These are phyloP conservation scores for Leptopterna dolabrata DNA, from an alignment of 2,888 invertebrate genomes.

Conservation along the genomic window DNA sequence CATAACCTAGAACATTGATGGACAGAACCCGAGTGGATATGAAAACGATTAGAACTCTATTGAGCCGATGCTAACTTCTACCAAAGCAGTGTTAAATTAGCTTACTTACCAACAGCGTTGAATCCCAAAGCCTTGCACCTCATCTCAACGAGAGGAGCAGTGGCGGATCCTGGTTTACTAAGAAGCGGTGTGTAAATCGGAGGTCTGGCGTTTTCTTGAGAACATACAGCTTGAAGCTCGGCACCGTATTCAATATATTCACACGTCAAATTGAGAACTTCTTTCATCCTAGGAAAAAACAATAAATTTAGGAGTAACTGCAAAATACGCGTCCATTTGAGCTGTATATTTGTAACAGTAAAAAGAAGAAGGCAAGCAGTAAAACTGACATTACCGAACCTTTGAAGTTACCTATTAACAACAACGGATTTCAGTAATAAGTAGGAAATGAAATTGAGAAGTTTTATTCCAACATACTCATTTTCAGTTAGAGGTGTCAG, in stretches of 20 bases:
- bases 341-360: too few species aligned
- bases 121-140: constrained; percentile 54
- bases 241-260: constrained; percentile 48
- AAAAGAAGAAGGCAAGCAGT: too few species aligned
- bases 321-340: too few species aligned
- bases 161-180: neutral
- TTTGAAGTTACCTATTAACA: too few species aligned
- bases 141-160: constrained; percentile 3
- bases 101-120: constrained; percentile 48
- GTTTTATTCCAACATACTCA: too few species aligned
- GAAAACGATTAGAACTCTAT: neutral
- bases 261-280: constrained; percentile 24
- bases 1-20: constrained; percentile 20
- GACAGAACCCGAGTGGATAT: neutral
- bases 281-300: constrained; percentile 9
- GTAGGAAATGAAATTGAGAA: too few species aligned
- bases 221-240: constrained; percentile 43
- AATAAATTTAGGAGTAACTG: neutral
- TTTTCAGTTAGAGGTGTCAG: constrained; percentile 28
- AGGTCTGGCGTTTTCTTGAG: constrained; percentile 35
- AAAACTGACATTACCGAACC: too few species aligned
- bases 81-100: too few species aligned
- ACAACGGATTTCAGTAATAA: too few species aligned
- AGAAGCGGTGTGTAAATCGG: constrained; percentile 37
- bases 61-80: too few species aligned